Evolutionary conservation across 2,888 invertebrate genomes (phyloP).

Genomic region (Zele albiditarsus): DNA sequence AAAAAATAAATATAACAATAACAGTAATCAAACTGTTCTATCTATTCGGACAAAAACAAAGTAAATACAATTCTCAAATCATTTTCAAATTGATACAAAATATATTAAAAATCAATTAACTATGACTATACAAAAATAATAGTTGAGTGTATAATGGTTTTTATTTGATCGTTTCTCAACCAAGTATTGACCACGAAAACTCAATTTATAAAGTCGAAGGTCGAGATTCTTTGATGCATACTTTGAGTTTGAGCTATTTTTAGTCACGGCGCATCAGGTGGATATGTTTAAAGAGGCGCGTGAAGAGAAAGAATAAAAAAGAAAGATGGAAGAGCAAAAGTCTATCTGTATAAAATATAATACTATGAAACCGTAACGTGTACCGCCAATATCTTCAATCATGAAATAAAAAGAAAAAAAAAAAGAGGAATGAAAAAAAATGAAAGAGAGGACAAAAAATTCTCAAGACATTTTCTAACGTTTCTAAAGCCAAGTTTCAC

Average conservation of each 20-base stretch:
- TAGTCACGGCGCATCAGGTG: conserved; percentile 45
- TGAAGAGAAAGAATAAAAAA: background rate
- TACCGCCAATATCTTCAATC: background rate
- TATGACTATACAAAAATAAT: too few species aligned
- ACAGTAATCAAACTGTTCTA: too few species aligned
- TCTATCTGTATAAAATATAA: conserved; percentile 12
- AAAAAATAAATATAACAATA: too few species aligned
- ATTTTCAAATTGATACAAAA: too few species aligned
- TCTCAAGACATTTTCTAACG: conserved; percentile 11
- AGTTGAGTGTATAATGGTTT: background rate
- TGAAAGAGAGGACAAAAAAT: background rate
- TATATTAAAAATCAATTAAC: too few species aligned
- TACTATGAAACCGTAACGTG: background rate
- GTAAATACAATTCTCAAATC: too few species aligned
- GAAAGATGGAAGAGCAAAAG: conserved; percentile 1
- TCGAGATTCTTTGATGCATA: background rate
- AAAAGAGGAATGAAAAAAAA: background rate
- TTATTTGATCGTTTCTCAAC: background rate
- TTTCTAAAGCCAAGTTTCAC: background rate
- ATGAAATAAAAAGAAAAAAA: background rate
- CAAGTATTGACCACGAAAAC: background rate
- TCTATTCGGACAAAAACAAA: too few species aligned
- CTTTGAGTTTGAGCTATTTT: background rate
- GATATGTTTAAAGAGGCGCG: conserved; percentile 32
- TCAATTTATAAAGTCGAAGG: conserved; percentile 8